Conservation (phyloP, 2,113 vertebrate species). For the Garra rufa region DNA sequence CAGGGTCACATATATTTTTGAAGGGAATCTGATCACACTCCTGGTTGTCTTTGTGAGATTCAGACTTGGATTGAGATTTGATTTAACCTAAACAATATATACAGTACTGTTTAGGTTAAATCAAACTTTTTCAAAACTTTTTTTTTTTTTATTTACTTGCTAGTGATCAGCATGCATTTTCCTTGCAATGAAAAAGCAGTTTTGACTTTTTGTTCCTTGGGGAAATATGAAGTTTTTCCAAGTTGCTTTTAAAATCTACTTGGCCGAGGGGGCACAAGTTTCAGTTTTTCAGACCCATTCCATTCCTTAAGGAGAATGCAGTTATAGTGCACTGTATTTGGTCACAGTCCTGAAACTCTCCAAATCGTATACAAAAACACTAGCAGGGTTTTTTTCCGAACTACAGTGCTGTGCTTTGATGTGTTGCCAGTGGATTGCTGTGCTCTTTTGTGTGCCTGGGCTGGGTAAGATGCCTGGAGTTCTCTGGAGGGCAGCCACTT, state of each 20-base stretch:
- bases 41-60: background rate
- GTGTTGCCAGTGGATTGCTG: slow-evolving; percentile 49
- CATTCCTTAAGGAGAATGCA: slow-evolving; percentile 18
- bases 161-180: background rate
- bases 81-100: background rate
- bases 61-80: background rate
- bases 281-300: background rate
- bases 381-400: background rate
- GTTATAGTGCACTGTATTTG: background rate
- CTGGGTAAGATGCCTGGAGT: slow-evolving; percentile 50
- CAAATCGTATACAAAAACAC: background rate
- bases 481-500: slow-evolving; percentile 47
- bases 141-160: background rate
- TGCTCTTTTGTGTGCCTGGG: slow-evolving; percentile 52
- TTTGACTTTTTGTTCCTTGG: background rate
- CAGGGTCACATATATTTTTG: background rate
- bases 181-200: background rate
- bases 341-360: background rate
- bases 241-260: background rate
- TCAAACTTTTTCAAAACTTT: no score
- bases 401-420: slow-evolving; percentile 48
- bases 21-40: background rate
- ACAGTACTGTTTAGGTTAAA: no score
- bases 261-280: background rate
- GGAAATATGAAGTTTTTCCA: background rate